Evolutionary conservation across 2,888 invertebrate species (phyloP), one percentile per base, ranked within the genome.

Genomic region (Xylocampa areola): DNA sequence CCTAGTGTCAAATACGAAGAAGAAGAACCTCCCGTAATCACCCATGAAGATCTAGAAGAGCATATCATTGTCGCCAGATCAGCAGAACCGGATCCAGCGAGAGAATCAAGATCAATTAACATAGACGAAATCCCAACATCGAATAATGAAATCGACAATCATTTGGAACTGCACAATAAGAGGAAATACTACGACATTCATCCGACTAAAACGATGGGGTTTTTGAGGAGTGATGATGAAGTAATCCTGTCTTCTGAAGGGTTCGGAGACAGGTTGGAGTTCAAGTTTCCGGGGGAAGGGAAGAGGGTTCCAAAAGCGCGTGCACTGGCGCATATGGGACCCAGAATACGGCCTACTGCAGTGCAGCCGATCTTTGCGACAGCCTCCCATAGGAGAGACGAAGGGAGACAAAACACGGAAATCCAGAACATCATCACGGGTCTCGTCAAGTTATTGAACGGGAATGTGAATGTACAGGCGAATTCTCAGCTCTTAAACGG

Each of bases 341-440:
- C 96, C 96, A 95, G 91, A 81, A 91, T 95, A 86, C 89, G 88
- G 80, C 88, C 90, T 87, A 89, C 90, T 94, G 92, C 89, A 89
- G 92, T 92, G 91, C 91, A 90, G 79, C 93, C 90, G 83, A 93
- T 87, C 76, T 94, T 94, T 92, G 95, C 94, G 82, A 94, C 94
- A 79, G 90, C 81, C 61, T 90, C 85, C 87, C 92, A 77, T 92
- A 94, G 82, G 29, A 60, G 40, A 2, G 90, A 93, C 10, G 88
- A 90, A 14, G 89, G 89, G 0, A 76, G 94, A 52, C 94, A 94
- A 68, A 92, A 93, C 39, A 87, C 90, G 0, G 98, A 98, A 81
- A 97, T 98, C 53, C 97, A 98, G 85, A 98, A 98, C 78, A 98
- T 98, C 23, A 97, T 98, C 27, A 97, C 97, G 1, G 98, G 98